phyloP scores from a whole-genome alignment of 2,797 vertebrate genomes.

The Cynopterus sphinx region DNA sequence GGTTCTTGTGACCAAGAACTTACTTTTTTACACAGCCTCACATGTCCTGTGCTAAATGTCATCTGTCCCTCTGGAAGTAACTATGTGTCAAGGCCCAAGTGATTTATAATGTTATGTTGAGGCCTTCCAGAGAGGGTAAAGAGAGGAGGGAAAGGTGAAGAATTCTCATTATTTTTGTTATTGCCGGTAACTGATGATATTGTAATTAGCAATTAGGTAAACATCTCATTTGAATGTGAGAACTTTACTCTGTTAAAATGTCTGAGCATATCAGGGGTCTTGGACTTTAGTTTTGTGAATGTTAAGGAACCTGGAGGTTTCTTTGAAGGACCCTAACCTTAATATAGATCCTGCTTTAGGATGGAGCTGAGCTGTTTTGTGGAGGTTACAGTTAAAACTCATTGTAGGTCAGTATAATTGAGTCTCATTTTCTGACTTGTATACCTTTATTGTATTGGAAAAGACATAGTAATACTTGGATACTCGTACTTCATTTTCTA shows the following conservation, averaged over 20 bases:
- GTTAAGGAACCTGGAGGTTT: neutral
- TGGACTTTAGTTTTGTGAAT: neutral
- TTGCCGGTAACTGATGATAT: neutral
- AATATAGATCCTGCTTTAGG: neutral
- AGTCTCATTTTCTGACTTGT: conserved; percentile 21
- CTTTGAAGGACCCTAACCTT: neutral
- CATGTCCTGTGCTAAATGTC: conserved; percentile 71
- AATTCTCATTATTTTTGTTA: conserved; percentile 9
- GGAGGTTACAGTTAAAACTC: neutral
- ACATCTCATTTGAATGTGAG: conserved; percentile 50
- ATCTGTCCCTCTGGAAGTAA: conserved; percentile 57
- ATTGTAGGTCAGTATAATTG: neutral
- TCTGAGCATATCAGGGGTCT: neutral
- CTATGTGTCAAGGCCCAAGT: conserved; percentile 32
- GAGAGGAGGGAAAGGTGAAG: neutral
- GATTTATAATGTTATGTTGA: conserved; percentile 65
- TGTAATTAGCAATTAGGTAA: conserved; percentile 18
- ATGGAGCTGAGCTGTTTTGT: neutral
- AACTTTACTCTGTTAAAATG: conserved; percentile 40
- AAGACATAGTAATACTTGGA: neutral
- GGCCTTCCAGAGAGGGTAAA: neutral
- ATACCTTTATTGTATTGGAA: conserved; percentile 16
- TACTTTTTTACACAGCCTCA: conserved; percentile 76
- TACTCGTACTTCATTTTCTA: neutral
- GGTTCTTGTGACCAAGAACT: conserved; percentile 64